These are phyloP conservation scores for Ceyx margarethae DNA, from an alignment of 2,113 vertebrate species.

Conservation along the genomic window DNA sequence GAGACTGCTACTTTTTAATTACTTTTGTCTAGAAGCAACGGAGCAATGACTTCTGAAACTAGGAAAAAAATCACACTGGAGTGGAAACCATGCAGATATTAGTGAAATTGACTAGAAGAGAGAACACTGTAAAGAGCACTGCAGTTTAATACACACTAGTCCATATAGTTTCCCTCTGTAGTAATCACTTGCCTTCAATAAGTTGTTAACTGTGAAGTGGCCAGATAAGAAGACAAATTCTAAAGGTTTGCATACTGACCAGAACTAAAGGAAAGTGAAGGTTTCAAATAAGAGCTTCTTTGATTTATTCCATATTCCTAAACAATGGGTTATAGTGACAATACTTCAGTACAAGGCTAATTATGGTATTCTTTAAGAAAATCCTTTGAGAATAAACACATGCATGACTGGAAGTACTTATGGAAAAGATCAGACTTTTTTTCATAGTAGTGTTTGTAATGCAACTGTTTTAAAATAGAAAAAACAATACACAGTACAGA, in stretches of 20 bases:
- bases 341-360: not conserved
- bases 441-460: conserved; percentile 5
- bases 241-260: not conserved
- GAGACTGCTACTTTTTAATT: not conserved
- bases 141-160: not conserved
- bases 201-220: not conserved
- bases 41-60: not conserved
- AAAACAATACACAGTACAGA: conserved; percentile 17
- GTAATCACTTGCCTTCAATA: not conserved
- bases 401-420: conserved; percentile 26
- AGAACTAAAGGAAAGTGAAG: not conserved
- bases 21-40: not conserved
- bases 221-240: not conserved
- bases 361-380: not conserved
- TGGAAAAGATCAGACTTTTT: not conserved
- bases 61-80: not conserved
- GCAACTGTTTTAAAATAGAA: conserved; percentile 22
- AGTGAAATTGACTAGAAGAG: not conserved
- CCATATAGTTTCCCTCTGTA: not conserved
- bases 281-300: not conserved
- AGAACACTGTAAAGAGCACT: not conserved
- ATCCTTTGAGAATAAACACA: not conserved
- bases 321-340: not conserved
- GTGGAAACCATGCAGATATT: not conserved
- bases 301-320: not conserved